phyloP scores from a whole-genome alignment of 2,888 invertebrate genomes.

The Byasa hedistus region DNA sequence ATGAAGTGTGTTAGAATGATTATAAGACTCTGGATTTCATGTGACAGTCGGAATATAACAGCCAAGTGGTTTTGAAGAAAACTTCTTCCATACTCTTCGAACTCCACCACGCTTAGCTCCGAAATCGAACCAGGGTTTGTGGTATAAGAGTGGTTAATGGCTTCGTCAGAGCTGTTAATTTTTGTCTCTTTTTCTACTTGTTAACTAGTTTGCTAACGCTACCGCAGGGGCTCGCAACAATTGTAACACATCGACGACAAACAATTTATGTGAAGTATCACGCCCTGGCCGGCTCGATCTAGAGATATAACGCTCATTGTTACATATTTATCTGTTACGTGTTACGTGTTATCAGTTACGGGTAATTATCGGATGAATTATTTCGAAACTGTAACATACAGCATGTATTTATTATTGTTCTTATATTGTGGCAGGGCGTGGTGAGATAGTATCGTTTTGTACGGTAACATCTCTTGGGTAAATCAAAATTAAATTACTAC shows the following conservation, averaged over 20 bases:
- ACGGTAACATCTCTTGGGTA: not conserved
- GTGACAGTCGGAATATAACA: too few relatives aligned
- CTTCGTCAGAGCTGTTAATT: not conserved
- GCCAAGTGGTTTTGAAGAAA: too few relatives aligned
- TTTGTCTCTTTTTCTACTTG: not conserved
- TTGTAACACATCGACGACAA: slow-evolving; percentile 59
- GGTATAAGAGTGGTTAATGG: not conserved
- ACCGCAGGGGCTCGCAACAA: slow-evolving; percentile 41
- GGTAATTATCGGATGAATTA: slow-evolving; percentile 44
- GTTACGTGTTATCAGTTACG: slow-evolving; percentile 27
- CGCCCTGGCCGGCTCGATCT: slow-evolving; percentile 49
- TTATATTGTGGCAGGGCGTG: not conserved
- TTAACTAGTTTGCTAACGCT: slow-evolving; percentile 37
- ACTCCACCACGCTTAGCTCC: too few relatives aligned
- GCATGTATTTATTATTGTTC: slow-evolving; percentile 2
- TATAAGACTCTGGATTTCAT: too few relatives aligned
- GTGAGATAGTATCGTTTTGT: slow-evolving; percentile 8
- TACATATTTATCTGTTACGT: slow-evolving; percentile 35
- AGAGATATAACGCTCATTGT: slow-evolving; percentile 47
- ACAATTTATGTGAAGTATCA: slow-evolving; percentile 55
- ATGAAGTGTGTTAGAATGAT: too few relatives aligned
- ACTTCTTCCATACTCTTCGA: too few relatives aligned
- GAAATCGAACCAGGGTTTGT: too few relatives aligned
- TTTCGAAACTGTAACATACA: slow-evolving; percentile 13
- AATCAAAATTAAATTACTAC: not conserved